Conservation (phyloP, 92 coral and sea anemone genomes). For the Palythoa heliodiscus region DNA sequence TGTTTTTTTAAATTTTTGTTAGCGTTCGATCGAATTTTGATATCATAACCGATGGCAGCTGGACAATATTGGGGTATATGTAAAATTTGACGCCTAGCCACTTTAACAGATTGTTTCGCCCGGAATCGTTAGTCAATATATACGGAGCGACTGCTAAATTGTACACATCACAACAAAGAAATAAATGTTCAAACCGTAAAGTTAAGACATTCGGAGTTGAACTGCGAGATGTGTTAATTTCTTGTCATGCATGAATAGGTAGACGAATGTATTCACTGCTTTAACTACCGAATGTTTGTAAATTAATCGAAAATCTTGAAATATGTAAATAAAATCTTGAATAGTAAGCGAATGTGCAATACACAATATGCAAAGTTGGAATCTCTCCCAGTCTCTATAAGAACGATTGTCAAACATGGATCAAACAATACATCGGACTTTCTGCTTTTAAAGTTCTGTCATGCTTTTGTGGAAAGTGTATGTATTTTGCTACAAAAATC, state of each 20-base stretch:
- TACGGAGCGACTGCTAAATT: background rate
- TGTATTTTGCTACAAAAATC: conserved; percentile 36
- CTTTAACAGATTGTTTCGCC: background rate
- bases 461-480: background rate
- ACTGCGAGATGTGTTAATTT: background rate
- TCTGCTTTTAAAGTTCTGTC: background rate
- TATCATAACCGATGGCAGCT: background rate
- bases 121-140: background rate
- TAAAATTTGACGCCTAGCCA: conserved; percentile 7
- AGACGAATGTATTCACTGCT: conserved; percentile 21
- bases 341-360: conserved; percentile 35
- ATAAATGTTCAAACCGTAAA: background rate
- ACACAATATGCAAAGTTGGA: conserved; percentile 32
- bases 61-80: conserved; percentile 3
- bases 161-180: background rate
- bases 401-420: conserved; percentile 11
- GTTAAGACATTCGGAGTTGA: conserved; percentile 11
- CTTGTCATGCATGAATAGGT: background rate
- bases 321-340: conserved; percentile 41
- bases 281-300: conserved; percentile 24
- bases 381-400: background rate
- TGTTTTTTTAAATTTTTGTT: background rate
- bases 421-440: background rate
- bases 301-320: conserved; percentile 34
- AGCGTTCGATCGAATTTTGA: background rate